A percentile compares a stretch with the other conserved stretches of the same genome.
phyloP scores from a whole-genome alignment of 2,888 invertebrate genomes.

The Ypsolopha scabrella region DNA sequence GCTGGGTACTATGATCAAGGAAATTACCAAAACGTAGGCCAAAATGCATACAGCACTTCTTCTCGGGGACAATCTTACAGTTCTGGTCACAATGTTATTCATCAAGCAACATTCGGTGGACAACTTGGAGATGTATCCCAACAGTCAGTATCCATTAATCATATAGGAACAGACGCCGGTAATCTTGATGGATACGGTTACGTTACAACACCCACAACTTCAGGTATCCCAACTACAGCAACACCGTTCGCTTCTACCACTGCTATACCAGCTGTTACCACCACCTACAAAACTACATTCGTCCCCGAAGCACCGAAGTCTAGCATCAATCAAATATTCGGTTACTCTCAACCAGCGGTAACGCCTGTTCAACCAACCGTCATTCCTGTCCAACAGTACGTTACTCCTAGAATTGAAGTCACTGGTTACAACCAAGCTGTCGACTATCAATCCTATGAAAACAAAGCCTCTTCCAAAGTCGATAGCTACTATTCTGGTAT shows the following conservation, averaged over 20 bases:
- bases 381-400: slow-evolving; percentile 31
- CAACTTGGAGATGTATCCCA: slow-evolving; percentile 38
- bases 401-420: slow-evolving; percentile 33
- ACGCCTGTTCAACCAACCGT: slow-evolving; percentile 51
- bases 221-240: slow-evolving; percentile 52
- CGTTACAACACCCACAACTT: slow-evolving; percentile 52
- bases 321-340: slow-evolving; percentile 54
- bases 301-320: slow-evolving; percentile 48
- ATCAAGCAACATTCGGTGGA: slow-evolving; percentile 8
- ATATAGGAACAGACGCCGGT: slow-evolving; percentile 42
- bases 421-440: slow-evolving; percentile 36
- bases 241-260: slow-evolving; percentile 51
- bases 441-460: slow-evolving; percentile 27
- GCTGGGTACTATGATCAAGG: slow-evolving; percentile 34
- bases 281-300: slow-evolving; percentile 47
- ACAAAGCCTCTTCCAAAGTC: slow-evolving; percentile 14
- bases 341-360: slow-evolving; percentile 49
- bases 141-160: slow-evolving; percentile 48
- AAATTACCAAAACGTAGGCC: slow-evolving; percentile 19
- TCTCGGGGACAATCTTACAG: neutral
- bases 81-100: neutral
- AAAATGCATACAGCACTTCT: neutral
- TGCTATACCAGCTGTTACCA: slow-evolving; percentile 32
- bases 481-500: slow-evolving; percentile 1
- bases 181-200: slow-evolving; percentile 45